Evolutionary conservation across 1,140 invertebrate species (phyloP).

Genomic region (Diuraphis noxia): DNA sequence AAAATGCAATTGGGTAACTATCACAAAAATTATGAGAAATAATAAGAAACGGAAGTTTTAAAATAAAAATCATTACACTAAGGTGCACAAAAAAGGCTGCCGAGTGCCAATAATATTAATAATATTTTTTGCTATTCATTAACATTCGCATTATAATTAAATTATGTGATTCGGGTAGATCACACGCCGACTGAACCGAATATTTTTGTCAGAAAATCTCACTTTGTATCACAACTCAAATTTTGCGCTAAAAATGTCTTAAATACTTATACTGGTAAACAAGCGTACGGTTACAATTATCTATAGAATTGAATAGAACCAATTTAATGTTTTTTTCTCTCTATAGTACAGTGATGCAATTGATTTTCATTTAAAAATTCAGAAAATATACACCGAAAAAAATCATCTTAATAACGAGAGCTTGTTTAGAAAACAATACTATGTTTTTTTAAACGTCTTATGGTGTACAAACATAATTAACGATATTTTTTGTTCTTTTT

Average conservation of each 20-base stretch:
- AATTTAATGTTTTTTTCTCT: neutral
- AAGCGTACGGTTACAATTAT: neutral
- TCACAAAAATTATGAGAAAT: neutral
- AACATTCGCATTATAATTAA: neutral
- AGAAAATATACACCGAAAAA: neutral
- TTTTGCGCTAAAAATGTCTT: neutral
- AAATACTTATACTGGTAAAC: neutral
- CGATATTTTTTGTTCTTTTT: slow-evolving; percentile 3
- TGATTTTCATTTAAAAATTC: neutral
- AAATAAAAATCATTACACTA: neutral
- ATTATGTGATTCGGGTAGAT: neutral
- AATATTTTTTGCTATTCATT: neutral
- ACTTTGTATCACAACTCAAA: neutral
- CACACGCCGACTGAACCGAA: neutral
- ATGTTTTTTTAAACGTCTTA: neutral
- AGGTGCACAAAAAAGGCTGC: too few species aligned
- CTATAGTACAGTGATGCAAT: neutral
- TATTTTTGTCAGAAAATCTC: neutral
- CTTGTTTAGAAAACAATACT: neutral
- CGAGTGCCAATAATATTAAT: neutral
- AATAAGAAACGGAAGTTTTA: neutral
- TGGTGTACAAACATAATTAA: neutral
- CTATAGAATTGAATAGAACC: neutral
- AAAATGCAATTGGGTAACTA: neutral
- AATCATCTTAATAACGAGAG: slow-evolving; percentile 19